A percentile compares a stretch with the other conserved stretches of the same genome.
phyloP scores from a whole-genome alignment of 2,797 vertebrate species.

The Neosilurus mollespiculum region DNA sequence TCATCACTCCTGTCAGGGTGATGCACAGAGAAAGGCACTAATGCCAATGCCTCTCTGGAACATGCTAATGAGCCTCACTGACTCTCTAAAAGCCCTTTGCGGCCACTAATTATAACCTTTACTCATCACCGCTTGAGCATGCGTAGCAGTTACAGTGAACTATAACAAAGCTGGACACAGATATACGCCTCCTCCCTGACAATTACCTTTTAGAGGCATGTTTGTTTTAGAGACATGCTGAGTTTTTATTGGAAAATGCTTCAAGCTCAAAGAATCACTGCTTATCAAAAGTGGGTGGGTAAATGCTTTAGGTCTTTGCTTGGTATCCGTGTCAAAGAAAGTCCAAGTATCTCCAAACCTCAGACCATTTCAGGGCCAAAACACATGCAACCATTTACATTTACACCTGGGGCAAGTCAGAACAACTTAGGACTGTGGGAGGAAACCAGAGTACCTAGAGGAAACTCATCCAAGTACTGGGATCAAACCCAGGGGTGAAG shows the following conservation, averaged over 20 bases:
- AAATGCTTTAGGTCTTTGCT: background rate
- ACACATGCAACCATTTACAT: too few relatives aligned
- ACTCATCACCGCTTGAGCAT: background rate
- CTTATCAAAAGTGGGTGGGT: background rate
- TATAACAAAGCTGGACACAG: conserved; percentile 4
- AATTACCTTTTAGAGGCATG: background rate
- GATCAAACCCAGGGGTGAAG: too few relatives aligned
- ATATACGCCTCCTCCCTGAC: conserved; percentile 3
- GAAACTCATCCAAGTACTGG: too few relatives aligned
- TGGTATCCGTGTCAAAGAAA: background rate
- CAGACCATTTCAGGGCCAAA: too few relatives aligned
- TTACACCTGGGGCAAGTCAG: too few relatives aligned
- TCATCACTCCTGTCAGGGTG: background rate
- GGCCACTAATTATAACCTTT: conserved; percentile 16
- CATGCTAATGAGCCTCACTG: conserved; percentile 6
- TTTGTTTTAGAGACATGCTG: background rate
- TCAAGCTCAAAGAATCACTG: background rate
- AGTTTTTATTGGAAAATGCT: background rate
- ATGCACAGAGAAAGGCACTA: background rate
- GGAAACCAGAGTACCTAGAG: too few relatives aligned
- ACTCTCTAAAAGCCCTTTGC: conserved; percentile 9
- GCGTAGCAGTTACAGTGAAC: background rate
- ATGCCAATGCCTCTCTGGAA: conserved; percentile 18
- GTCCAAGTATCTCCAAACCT: background rate
- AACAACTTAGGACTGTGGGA: too few relatives aligned